Percentiles rank a stretch among this genome's conserved stretches.
phyloP scores from a whole-genome alignment of 2,113 vertebrate species.

The Pristiophorus japonicus region DNA sequence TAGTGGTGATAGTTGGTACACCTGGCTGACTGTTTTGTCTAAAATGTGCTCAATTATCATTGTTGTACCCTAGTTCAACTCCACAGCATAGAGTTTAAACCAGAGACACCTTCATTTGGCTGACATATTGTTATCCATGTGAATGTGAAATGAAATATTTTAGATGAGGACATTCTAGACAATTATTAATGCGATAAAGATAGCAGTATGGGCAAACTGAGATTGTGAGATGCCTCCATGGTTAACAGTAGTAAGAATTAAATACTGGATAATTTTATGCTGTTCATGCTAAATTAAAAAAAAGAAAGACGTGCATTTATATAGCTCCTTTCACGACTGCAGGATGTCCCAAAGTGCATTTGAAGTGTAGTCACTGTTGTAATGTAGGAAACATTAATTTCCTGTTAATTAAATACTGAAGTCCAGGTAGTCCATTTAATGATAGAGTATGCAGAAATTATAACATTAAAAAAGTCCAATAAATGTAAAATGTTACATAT shows the following conservation, averaged over 20 bases:
- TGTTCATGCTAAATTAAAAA: background rate
- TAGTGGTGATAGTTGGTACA: too few species aligned
- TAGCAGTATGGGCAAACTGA: background rate
- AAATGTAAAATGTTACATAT: background rate
- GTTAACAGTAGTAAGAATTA: background rate
- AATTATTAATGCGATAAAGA: background rate
- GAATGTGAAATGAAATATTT: constrained; percentile 2
- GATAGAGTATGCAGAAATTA: background rate
- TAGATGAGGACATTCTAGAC: background rate
- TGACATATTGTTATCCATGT: background rate
- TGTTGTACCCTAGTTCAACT: background rate
- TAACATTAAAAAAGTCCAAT: background rate
- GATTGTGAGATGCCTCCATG: background rate
- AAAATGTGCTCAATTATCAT: background rate
- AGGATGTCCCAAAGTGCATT: background rate
- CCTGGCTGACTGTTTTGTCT: background rate
- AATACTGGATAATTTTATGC: background rate
- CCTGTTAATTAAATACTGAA: background rate
- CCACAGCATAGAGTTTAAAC: too few species aligned
- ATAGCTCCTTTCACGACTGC: background rate
- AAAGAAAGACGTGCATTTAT: background rate
- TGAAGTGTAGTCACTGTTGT: background rate
- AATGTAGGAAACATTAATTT: background rate
- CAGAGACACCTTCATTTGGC: background rate
- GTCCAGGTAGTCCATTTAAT: background rate